Percentiles rank a stretch among this genome's conserved stretches.
These are phyloP conservation scores for Drosophila leonis DNA, from an alignment of 2,888 invertebrate genomes.

Conservation along the genomic window DNA sequence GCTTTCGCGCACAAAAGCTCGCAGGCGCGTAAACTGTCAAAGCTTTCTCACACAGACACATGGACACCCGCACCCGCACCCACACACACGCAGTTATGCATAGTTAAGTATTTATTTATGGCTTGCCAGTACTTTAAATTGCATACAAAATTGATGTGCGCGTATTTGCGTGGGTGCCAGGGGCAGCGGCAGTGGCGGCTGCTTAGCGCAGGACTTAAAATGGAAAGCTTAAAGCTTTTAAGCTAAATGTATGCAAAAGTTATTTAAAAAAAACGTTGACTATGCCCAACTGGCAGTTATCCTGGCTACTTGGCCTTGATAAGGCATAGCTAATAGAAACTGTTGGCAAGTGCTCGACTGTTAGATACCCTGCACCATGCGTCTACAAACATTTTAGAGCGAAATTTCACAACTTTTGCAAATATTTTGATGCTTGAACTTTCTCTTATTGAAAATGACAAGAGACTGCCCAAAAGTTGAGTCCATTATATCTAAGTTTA, in stretches of 20 bases:
- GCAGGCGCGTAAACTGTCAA: conserved; percentile 7
- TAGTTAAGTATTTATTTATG: conserved; percentile 51
- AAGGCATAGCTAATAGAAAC: not conserved
- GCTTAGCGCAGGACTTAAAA: conserved; percentile 15
- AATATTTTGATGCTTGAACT: no score
- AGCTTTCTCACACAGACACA: conserved; percentile 35
- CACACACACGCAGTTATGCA: conserved; percentile 29
- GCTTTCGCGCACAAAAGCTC: conserved; percentile 26
- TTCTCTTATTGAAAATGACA: not conserved
- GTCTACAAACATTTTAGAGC: not conserved
- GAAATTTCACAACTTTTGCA: no score
- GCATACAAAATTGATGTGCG: conserved; percentile 48
- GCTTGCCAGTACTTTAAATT: conserved; percentile 53
- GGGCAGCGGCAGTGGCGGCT: not conserved
- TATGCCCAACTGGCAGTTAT: not conserved
- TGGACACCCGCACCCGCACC: not conserved
- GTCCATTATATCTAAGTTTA: not conserved
- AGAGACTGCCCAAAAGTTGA: not conserved
- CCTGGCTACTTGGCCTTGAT: not conserved
- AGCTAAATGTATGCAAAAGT: conserved; percentile 40
- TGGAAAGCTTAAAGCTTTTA: conserved; percentile 53
- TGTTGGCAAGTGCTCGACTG: not conserved
- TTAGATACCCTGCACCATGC: not conserved
- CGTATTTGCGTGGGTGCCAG: not conserved
- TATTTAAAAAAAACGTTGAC: conserved; percentile 9